A percentile compares a stretch with the other conserved stretches of the same genome.
Evolutionary conservation across 2,888 invertebrate genomes (phyloP).

Genomic region (Ochropacha duplaris): DNA sequence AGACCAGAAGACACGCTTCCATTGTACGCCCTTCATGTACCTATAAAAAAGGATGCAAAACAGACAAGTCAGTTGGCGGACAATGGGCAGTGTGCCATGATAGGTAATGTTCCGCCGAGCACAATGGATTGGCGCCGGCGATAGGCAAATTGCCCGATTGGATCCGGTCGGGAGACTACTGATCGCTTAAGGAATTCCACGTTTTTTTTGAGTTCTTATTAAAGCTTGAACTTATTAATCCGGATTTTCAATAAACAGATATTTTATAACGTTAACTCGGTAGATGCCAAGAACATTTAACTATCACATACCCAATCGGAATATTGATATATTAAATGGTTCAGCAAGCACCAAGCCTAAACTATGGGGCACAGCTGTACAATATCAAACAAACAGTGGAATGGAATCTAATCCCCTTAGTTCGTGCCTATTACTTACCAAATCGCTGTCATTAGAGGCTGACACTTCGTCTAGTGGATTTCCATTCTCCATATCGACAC

Average conservation of each 20-base stretch:
- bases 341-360: neutral
- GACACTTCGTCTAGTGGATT: conserved; percentile 64
- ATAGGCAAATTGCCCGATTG: conserved; percentile 24
- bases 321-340: neutral
- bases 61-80: neutral
- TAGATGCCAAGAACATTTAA: neutral
- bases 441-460: conserved; percentile 65
- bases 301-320: neutral
- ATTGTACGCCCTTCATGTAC: neutral
- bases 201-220: neutral
- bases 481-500: conserved; percentile 77
- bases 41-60: neutral
- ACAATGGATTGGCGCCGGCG: conserved; percentile 23
- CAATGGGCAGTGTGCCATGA: neutral
- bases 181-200: neutral
- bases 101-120: conserved; percentile 14
- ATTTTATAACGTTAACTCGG: neutral
- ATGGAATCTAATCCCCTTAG: conserved; percentile 1
- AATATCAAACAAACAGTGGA: neutral
- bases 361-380: neutral
- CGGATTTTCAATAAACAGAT: neutral
- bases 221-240: neutral
- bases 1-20: neutral
- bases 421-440: conserved; percentile 62
- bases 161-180: conserved; percentile 14